Evolutionary conservation across 2,888 invertebrate genomes (phyloP).

Genomic region (Pseudococcus longispinus): DNA sequence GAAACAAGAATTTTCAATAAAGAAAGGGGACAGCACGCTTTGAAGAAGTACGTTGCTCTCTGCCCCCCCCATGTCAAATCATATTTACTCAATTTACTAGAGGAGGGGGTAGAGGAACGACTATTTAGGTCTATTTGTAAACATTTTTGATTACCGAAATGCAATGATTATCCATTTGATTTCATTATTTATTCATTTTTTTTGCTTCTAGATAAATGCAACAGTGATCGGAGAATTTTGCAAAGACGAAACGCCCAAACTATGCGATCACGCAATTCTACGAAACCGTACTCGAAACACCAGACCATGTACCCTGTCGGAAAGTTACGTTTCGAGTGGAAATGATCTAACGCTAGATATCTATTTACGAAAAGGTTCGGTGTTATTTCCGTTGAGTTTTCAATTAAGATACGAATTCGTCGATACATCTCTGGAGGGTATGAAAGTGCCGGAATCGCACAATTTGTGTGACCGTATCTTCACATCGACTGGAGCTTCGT

Average conservation of each 20-base stretch:
- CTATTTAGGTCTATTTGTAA: too few relatives aligned
- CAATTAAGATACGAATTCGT: constrained; percentile 84
- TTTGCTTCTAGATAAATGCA: constrained; percentile 62
- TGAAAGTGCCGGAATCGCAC: constrained; percentile 66
- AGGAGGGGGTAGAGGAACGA: too few relatives aligned
- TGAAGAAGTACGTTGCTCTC: too few relatives aligned
- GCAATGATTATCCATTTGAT: too few relatives aligned
- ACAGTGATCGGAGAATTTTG: constrained; percentile 77
- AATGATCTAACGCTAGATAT: constrained; percentile 79
- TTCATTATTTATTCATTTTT: too few relatives aligned
- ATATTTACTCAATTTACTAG: too few relatives aligned
- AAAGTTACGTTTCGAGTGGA: constrained; percentile 80
- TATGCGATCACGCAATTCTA: constrained; percentile 77
- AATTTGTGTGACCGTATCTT: constrained; percentile 71
- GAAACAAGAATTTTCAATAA: too few relatives aligned
- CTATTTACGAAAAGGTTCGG: constrained; percentile 78
- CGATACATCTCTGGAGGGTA: constrained; percentile 74
- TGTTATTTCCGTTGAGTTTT: constrained; percentile 79
- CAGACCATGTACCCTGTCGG: constrained; percentile 72
- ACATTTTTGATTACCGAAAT: too few relatives aligned
- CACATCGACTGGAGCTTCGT: constrained; percentile 59
- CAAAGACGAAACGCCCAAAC: constrained; percentile 71
- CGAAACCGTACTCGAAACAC: constrained; percentile 76
- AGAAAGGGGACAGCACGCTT: too few relatives aligned
- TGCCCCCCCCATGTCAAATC: too few relatives aligned